These are phyloP conservation scores for Psittacula echo DNA, from an alignment of 2,797 vertebrate genomes.

Conservation along the genomic window DNA sequence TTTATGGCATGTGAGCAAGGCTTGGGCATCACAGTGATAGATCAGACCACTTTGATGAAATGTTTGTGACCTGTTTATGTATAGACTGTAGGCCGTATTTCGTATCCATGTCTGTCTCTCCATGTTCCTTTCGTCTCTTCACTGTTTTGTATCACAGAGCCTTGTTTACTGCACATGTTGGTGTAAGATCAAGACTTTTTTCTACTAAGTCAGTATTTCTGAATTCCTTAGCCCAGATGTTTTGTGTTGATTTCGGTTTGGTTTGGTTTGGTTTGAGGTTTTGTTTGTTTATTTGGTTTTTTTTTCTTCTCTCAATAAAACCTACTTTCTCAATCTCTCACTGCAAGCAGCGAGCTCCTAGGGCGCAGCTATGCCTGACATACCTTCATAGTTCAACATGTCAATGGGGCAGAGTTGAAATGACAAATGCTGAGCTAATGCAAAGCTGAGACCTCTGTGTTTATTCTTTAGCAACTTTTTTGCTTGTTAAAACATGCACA, in stretches of 20 bases:
- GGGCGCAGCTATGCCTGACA: not conserved
- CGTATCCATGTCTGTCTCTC: accelerated
- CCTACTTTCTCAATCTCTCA: not conserved
- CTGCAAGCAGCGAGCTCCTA: not conserved
- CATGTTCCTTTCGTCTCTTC: not conserved
- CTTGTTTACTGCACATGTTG: not conserved
- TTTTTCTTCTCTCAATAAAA: not conserved
- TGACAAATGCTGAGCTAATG: not conserved
- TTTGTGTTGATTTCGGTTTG: not conserved
- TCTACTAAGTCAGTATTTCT: not conserved
- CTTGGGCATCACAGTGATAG: accelerated
- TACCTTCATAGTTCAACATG: not conserved
- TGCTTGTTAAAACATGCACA: not conserved
- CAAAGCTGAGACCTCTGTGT: not conserved
- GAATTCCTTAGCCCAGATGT: not conserved
- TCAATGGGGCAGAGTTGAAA: not conserved
- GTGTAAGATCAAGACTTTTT: not conserved
- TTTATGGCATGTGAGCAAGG: not conserved
- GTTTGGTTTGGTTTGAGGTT: not conserved
- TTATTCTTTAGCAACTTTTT: not conserved
- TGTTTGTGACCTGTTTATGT: not conserved
- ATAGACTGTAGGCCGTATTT: not conserved
- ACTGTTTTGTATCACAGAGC: not conserved
- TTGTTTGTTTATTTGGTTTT: accelerated
- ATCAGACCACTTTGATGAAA: not conserved